Percentiles rank a stretch among this genome's conserved stretches.
Evolutionary conservation across 1,140 invertebrate species (phyloP).

Genomic region (Solenopsis fugax): DNA sequence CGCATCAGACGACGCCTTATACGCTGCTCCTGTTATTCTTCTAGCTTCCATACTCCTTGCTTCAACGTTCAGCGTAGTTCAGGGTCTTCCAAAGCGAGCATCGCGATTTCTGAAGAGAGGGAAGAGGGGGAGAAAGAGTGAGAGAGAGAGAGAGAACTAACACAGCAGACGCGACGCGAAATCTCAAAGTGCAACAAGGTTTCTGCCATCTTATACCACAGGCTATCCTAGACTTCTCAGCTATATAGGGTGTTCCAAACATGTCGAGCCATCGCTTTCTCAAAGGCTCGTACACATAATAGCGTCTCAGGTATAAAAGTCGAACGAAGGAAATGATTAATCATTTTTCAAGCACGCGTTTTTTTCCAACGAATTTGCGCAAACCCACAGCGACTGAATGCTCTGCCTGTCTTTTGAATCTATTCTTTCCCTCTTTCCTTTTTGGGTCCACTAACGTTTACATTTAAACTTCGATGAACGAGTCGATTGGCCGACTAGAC

Average conservation of each 20-base stretch:
- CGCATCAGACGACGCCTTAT: constrained; percentile 48
- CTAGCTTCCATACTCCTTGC: constrained; percentile 28
- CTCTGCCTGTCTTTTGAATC: neutral
- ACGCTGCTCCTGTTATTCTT: constrained; percentile 39
- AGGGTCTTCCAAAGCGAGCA: constrained; percentile 31
- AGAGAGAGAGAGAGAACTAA: neutral
- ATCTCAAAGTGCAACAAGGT: constrained; percentile 41
- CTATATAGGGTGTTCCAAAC: constrained; percentile 12
- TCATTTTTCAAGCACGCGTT: neutral
- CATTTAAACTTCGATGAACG: constrained; percentile 58
- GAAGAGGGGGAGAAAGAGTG: neutral
- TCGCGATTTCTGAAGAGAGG: neutral
- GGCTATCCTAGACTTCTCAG: constrained; percentile 13
- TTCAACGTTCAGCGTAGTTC: constrained; percentile 29
- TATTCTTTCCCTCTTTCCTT: neutral
- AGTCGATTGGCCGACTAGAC: constrained; percentile 66
- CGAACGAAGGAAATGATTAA: neutral
- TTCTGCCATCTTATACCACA: neutral
- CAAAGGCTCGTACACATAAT: neutral
- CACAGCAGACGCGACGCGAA: neutral
- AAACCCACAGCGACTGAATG: neutral
- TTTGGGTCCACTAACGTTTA: neutral
- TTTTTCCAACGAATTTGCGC: neutral
- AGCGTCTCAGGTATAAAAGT: neutral
- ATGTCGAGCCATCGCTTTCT: constrained; percentile 1